Base-by-base conservation (phyloP, 2,797 vertebrate species). In the Pangasius krempfi region DNA sequence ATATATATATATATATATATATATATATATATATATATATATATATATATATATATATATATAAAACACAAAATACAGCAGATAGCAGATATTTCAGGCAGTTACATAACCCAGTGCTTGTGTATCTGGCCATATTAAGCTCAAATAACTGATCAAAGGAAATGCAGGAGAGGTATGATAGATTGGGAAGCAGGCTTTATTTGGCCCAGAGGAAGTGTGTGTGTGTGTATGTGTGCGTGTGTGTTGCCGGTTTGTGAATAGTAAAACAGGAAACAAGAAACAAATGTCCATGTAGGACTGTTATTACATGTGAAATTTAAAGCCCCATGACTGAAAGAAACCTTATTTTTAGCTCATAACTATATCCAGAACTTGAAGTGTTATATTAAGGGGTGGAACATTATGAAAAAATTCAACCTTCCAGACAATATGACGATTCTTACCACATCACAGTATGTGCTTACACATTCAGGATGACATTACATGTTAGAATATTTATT, bases 241-340 rank as follows among this genome's bases (percentile, higher is more conserved):
- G 40, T 50, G 40, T 30, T 79, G 2, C 76, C 20, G 16, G n/a
- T 20, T 79, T 79, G 18, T n/a, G 27, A 79, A 30, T 25, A 40
- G 58, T 81, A 40, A 81, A 81, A 81, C 76, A 79, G 76, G 76
- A 79, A 79, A 54, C 33, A 60, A 60, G 52, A 81, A 37, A 81
- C 54, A 25, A 22, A 40, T 33, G 4, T 81, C 14, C 33, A 37
- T 33, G 54, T 25, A 58, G 20, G 54, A 58, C 78, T 40, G 78
- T 58, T 81, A 81, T 81, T 58, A 37, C 20, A 2, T 58, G 54
- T 58, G 33, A 81, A 54, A 60, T 81, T 58, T 60, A 81, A 81
- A 79, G 54, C 54, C 20, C 54, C 30, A 37, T 58, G 54, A 81
- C 78, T 58, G 33, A 81, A 81, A 81, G 9, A 81, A 60, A 40